Evolutionary conservation across 35 echinoderm and acorn worm genomes (phyloP).

Genomic region (Acanthaster planci): DNA sequence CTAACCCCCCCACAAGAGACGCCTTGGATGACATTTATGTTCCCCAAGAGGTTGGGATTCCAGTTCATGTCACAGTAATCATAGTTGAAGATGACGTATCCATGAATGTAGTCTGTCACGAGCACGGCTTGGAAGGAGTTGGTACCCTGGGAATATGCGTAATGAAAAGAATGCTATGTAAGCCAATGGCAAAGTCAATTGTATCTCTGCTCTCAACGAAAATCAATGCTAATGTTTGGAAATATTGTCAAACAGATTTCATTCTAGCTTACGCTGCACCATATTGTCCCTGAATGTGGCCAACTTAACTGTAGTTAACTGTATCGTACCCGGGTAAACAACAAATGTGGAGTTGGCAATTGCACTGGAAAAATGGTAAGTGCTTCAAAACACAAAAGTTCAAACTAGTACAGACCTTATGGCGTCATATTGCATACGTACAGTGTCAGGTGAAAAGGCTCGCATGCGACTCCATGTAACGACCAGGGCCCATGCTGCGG

Average conservation of each 20-base stretch:
- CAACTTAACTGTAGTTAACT: neutral
- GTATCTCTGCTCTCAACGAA: neutral
- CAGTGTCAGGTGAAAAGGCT: neutral
- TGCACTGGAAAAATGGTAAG: neutral
- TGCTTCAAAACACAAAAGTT: neutral
- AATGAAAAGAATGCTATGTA: neutral
- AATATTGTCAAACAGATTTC: neutral
- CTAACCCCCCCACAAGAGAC: neutral
- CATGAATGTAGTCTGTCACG: slow-evolving; percentile 4
- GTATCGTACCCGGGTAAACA: neutral
- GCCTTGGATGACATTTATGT: neutral
- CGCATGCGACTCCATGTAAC: neutral
- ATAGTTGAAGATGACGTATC: neutral
- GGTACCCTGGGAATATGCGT: neutral
- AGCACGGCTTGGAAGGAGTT: slow-evolving; percentile 9
- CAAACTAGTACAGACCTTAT: neutral
- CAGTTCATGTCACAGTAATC: neutral
- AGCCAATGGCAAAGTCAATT: neutral
- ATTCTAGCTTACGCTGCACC: neutral
- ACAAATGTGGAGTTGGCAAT: too few species aligned
- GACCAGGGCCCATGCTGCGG: slow-evolving; percentile 3
- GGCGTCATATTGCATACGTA: neutral
- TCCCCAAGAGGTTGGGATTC: neutral
- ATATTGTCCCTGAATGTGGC: neutral
- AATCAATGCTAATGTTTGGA: neutral